These are phyloP conservation scores for Cephus spinipes DNA, from an alignment of 2,888 invertebrate species.

Conservation along the genomic window DNA sequence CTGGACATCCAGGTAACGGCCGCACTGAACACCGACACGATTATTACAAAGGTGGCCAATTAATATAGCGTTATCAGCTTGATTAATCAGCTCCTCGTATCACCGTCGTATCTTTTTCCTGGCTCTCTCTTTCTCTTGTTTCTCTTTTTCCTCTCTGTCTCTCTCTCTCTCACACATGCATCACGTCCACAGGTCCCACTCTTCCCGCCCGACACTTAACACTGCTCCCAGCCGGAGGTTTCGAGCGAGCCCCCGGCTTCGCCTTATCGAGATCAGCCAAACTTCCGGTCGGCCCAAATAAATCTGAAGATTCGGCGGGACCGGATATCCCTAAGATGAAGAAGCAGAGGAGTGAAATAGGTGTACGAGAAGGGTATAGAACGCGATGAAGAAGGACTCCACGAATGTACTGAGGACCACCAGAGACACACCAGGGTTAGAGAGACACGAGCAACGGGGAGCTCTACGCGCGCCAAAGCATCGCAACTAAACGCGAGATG, in stretches of 20 bases:
- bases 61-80: conserved; percentile 25
- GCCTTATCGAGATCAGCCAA: neutral
- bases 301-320: neutral
- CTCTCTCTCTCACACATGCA: conserved; percentile 2
- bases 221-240: neutral
- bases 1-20: neutral
- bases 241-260: neutral
- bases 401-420: conserved; percentile 47
- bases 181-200: neutral
- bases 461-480: conserved; percentile 48
- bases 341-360: conserved; percentile 4
- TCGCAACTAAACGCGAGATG: conserved; percentile 28
- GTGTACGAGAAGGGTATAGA: conserved; percentile 25
- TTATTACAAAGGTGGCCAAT: conserved; percentile 13
- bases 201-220: neutral
- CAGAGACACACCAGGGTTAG: conserved; percentile 34
- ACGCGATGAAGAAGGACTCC: conserved; percentile 40
- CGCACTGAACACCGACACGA: neutral
- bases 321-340: neutral
- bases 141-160: neutral
- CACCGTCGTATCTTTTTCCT: conserved; percentile 12
- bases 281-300: neutral
- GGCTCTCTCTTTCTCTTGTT: neutral
- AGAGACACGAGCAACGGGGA: conserved; percentile 43
- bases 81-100: conserved; percentile 25